Evolutionary conservation across 2,888 invertebrate species (phyloP).

Genomic region (Allacma fusca): DNA sequence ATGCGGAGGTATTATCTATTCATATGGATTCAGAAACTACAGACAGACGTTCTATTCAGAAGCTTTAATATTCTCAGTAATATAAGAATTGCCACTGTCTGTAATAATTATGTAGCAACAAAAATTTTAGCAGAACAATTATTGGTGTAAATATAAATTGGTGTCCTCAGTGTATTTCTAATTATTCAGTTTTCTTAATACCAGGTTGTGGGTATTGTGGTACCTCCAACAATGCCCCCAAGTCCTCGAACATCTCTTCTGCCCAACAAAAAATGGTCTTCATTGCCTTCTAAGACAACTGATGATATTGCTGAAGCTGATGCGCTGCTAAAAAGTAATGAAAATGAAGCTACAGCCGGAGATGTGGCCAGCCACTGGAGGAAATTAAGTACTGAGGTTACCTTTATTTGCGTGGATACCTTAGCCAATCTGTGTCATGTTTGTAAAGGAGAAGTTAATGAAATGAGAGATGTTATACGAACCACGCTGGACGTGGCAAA

Average conservation of each 20-base stretch:
- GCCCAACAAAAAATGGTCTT: slow-evolving; percentile 61
- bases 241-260: slow-evolving; percentile 59
- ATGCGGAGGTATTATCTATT: not conserved
- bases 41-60: too few relatives aligned
- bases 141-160: too few relatives aligned
- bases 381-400: slow-evolving; percentile 59
- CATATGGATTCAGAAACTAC: too few relatives aligned
- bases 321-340: slow-evolving; percentile 37
- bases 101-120: too few relatives aligned
- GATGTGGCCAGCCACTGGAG: slow-evolving; percentile 57
- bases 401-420: slow-evolving; percentile 59
- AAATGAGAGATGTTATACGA: slow-evolving; percentile 60
- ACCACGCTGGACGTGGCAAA: slow-evolving; percentile 61
- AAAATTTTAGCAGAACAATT: too few relatives aligned
- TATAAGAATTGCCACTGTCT: too few relatives aligned
- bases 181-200: too few relatives aligned
- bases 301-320: slow-evolving; percentile 49
- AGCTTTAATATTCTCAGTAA: too few relatives aligned
- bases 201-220: slow-evolving; percentile 59
- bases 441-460: slow-evolving; percentile 61
- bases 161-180: too few relatives aligned
- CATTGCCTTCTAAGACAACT: slow-evolving; percentile 57
- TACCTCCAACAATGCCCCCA: slow-evolving; percentile 61
- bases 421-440: slow-evolving; percentile 56
- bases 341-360: slow-evolving; percentile 27